Conservation (phyloP, 2,888 invertebrate genomes). For the Cyclophora punctaria region DNA sequence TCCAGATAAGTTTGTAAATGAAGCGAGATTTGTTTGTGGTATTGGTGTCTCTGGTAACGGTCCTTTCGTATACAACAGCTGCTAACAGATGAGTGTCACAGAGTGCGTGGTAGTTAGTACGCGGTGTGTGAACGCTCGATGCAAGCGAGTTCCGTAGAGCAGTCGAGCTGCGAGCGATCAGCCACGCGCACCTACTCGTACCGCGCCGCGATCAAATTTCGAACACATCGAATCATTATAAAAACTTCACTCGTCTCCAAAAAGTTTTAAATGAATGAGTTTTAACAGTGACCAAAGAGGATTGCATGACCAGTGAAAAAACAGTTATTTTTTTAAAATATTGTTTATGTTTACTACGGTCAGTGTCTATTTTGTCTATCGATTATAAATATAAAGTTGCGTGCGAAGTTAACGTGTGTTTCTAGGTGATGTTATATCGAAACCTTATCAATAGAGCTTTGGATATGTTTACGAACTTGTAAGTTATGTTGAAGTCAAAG, state of each 20-base stretch:
- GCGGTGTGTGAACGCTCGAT: slow-evolving; percentile 8
- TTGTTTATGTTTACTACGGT: slow-evolving; percentile 38
- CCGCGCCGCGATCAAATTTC: slow-evolving; percentile 34
- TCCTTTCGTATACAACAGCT: slow-evolving; percentile 39
- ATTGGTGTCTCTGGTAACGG: slow-evolving; percentile 49
- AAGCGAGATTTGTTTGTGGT: slow-evolving; percentile 38
- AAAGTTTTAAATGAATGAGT: slow-evolving; percentile 33
- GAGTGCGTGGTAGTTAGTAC: slow-evolving; percentile 15
- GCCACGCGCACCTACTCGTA: slow-evolving; percentile 63
- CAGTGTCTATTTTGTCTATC: slow-evolving; percentile 24
- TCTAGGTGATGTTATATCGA: slow-evolving; percentile 2
- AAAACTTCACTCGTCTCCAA: slow-evolving; percentile 37
- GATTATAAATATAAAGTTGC: not conserved
- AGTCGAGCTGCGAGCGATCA: slow-evolving; percentile 59
- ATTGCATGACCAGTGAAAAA: slow-evolving; percentile 15
- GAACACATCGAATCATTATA: slow-evolving; percentile 44
- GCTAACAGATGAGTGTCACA: slow-evolving; percentile 45
- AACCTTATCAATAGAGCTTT: too few relatives aligned
- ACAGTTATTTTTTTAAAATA: slow-evolving; percentile 16
- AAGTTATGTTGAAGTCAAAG: too few relatives aligned
- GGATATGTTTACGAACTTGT: too few relatives aligned
- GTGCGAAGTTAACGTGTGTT: too few relatives aligned
- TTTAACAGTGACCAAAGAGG: slow-evolving; percentile 37
- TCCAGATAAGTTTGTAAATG: slow-evolving; percentile 30
- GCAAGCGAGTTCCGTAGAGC: slow-evolving; percentile 15